Evolutionary conservation across 2,797 vertebrate species (phyloP).

Genomic region (Pristis pectinata): DNA sequence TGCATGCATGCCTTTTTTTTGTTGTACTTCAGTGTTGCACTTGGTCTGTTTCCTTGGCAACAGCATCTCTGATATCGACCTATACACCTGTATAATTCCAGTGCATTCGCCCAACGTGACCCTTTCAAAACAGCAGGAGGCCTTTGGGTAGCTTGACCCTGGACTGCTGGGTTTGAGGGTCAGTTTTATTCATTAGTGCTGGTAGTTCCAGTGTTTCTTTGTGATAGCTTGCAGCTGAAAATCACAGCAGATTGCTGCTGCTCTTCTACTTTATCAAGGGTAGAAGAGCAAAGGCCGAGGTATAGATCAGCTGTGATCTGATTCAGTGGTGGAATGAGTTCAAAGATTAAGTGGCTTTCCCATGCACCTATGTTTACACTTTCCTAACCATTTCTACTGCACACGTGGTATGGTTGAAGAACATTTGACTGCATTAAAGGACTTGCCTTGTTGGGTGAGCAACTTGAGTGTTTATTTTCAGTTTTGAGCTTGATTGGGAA

Average conservation of each 20-base stretch:
- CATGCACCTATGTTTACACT: neutral
- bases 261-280: neutral
- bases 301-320: neutral
- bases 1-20: neutral
- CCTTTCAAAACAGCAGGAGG: neutral
- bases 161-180: neutral
- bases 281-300: neutral
- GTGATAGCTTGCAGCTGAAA: neutral
- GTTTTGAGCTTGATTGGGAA: neutral
- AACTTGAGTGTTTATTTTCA: neutral
- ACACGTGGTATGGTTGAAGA: no score
- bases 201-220: neutral
- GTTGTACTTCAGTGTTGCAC: neutral
- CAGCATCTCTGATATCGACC: neutral
- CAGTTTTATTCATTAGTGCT: neutral
- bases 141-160: neutral
- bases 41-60: neutral
- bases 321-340: neutral
- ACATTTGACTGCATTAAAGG: neutral
- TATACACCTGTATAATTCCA: conserved; percentile 6
- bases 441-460: neutral
- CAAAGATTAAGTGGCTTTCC: neutral
- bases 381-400: neutral
- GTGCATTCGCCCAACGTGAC: neutral
- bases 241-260: neutral